Percentiles rank a stretch among this genome's conserved stretches.
phyloP scores from a whole-genome alignment of 2,113 vertebrate genomes.

The Cheilinus undulatus region DNA sequence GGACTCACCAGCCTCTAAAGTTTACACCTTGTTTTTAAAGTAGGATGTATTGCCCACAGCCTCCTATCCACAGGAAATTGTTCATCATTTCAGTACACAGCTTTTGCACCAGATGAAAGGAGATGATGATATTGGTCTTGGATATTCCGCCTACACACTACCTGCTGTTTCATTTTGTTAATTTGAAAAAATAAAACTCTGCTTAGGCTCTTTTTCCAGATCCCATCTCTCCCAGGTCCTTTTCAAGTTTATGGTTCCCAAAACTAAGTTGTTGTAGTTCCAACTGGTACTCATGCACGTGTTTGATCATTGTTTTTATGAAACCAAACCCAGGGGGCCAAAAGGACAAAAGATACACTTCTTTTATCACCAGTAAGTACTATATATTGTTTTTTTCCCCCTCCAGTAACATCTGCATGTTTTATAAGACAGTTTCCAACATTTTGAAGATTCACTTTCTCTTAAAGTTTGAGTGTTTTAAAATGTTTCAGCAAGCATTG shows the following conservation, averaged over 20 bases:
- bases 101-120: background rate
- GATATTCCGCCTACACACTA: constrained; percentile 4
- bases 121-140: constrained; percentile 1
- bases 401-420: background rate
- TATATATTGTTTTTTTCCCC: no score
- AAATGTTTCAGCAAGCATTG: background rate
- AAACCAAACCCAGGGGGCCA: background rate
- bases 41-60: background rate
- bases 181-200: constrained; percentile 1
- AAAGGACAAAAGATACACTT: background rate
- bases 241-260: background rate
- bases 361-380: background rate
- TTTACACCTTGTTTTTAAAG: constrained; percentile 1
- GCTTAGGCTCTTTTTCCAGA: background rate
- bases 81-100: background rate
- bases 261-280: background rate
- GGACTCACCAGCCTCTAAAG: no score
- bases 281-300: background rate
- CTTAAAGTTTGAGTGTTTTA: background rate
- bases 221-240: background rate
- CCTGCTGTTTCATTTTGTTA: constrained; percentile 4
- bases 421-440: background rate
- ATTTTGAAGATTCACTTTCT: background rate
- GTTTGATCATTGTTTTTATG: background rate
- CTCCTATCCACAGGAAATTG: background rate